Base-by-base conservation (phyloP, 2,888 invertebrate species). In the Exocentrus adspersus region DNA sequence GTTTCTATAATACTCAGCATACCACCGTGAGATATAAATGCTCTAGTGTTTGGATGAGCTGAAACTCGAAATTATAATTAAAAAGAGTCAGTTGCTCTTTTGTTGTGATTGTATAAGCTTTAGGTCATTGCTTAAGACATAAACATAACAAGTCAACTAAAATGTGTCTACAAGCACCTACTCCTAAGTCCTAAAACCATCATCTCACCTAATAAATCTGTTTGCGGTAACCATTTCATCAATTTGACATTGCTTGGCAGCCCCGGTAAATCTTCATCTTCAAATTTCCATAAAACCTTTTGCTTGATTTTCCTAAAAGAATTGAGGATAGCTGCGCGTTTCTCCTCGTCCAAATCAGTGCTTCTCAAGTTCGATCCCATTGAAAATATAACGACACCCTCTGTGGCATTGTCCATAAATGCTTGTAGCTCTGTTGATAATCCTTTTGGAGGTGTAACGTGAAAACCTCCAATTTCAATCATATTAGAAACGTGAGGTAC, bases 271-370 rank as follows among this genome's bases (percentile, higher is more conserved):
- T 51, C 43, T 14, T 86, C 84, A 0, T 85, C 85, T 69, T 90
- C 89, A 87, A 88, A 90, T 81, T 90, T 90, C 89, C 89, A 89
- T 17, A 91, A 73, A 0, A 90, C 85, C 2, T 85, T 86, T 65
- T 89, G 87, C 65, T 88, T 87, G 0, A 90, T 72, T 65, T 82
- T 84, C 0, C 84, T 80, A 53, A 91, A 87, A 1, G 85, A 86
- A 57, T 86, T 85, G 5, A 87, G 78, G 30, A 91, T 84, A 1
- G 82, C 85, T n/a, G 83, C 77, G n/a, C 83, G 79, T 67, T 85
- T 86, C 0, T 86, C 84, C 0, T 75, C 68, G 0, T 86, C 84
- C 56, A 90, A 75, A 68, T 87, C 84, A 5, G 83, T 79, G 63
- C 86, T 86, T 57, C 84, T 82, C 0, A 88, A 81, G 65, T 86